phyloP scores from a whole-genome alignment of 2,888 invertebrate species.

The Nomada lathburiana region DNA sequence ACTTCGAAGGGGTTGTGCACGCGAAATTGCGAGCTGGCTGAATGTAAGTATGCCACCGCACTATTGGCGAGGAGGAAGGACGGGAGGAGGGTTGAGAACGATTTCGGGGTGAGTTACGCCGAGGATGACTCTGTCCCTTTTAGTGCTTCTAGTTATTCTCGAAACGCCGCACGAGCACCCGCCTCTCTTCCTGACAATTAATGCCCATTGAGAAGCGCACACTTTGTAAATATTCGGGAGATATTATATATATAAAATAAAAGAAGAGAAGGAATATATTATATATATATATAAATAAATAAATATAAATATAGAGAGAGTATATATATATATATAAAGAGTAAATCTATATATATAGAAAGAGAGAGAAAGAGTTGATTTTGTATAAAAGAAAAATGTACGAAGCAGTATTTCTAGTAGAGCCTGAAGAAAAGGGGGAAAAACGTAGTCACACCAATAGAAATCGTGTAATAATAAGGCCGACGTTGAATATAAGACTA shows the following conservation, averaged over 20 bases:
- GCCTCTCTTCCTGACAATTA: slow-evolving; percentile 47
- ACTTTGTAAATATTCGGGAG: slow-evolving; percentile 75
- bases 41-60: slow-evolving; percentile 38
- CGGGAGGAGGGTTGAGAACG: slow-evolving; percentile 6
- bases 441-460: slow-evolving; percentile 60
- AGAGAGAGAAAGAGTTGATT: slow-evolving; percentile 68
- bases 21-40: slow-evolving; percentile 40
- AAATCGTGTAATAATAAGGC: slow-evolving; percentile 57
- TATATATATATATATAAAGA: slow-evolving; percentile 62
- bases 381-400: slow-evolving; percentile 75
- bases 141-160: slow-evolving; percentile 51
- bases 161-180: slow-evolving; percentile 51
- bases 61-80: background rate
- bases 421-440: slow-evolving; percentile 56
- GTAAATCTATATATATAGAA: slow-evolving; percentile 57
- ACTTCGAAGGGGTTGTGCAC: slow-evolving; percentile 39
- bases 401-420: slow-evolving; percentile 78
- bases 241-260: slow-evolving; percentile 70
- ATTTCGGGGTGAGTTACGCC: slow-evolving; percentile 20
- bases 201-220: slow-evolving; percentile 67
- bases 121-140: slow-evolving; percentile 25
- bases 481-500: slow-evolving; percentile 54
- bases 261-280: slow-evolving; percentile 64
- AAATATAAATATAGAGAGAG: slow-evolving; percentile 64
- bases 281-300: slow-evolving; percentile 67